Base-by-base conservation (phyloP, 2,113 vertebrate genomes). In the Chunga burmeisteri region DNA sequence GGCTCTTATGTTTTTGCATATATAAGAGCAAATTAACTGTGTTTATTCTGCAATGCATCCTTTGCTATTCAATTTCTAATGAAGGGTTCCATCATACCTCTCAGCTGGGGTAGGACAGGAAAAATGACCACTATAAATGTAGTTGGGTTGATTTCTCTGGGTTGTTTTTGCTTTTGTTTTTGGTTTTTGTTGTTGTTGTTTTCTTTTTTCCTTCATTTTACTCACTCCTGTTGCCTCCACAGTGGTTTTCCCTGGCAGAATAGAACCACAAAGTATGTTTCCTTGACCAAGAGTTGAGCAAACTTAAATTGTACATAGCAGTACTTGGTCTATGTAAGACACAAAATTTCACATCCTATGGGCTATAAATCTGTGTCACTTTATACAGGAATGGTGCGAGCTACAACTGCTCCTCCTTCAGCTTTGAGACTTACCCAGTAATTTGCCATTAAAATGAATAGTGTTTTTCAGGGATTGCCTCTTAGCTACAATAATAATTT, bases 381-480 rank as follows among this genome's bases (percentile, higher is more conserved):
- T 90, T 40, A n/a, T 44, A 59, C 11, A 74, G 61, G 61, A 79
- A 38, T 29, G 56, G 40, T 61, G 38, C 3, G 7, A 83, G 59
- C 77, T 92, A 40, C 71, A 79, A 68, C 40, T 70, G 34, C 42
- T 94, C 55, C 49, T 68, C 77, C 77, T 86, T 88, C 89, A 79
- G 77, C 71, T 92, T 82, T 70, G 85, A 94, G 86, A 26, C 50
- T 82, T 89, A 73, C 61, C 86, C 71, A 44, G 86, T 79, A 86
- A 79, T 95, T 86, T 92, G 61, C 94, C 56, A 80, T 79, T 92
- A 92, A 89, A 94, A 92, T 86, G 53, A 92, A 65, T 53, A 79
- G 49, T 90, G 40, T 59, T 90, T 94, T 86, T 74, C 61, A 83
- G 72, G 72, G 40, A 46, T 86, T 83, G 71, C 62, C 78, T 94